Base-by-base conservation (phyloP, 1,140 invertebrate species). In the Spodoptera frugiperda region DNA sequence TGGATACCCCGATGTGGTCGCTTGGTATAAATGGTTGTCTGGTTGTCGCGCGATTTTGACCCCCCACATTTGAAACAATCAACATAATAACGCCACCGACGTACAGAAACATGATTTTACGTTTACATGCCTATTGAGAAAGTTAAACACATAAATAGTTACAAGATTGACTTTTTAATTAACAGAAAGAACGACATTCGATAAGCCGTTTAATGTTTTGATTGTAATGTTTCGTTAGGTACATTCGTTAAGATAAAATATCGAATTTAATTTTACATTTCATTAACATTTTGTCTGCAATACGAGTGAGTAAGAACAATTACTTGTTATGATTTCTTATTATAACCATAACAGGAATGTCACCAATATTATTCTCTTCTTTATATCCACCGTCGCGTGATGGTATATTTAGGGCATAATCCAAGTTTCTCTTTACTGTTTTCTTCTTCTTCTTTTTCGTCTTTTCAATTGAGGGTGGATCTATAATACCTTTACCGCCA, bases 401-500 rank as follows among this genome's bases (percentile, higher is more conserved):
- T 39, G 3, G 5, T 59, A 2, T 63, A 8, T 2, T 10, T 19
- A 5, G 5, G 9, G 25, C 6, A n/a, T 3, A 17, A 3, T 19
- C 25, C 33, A 11, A 17, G 6, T 48, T 19, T 25, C 9, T 14
- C 21, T 12, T 2, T 54, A 15, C 65, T 76, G 82, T 78, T 78
- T 81, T 76, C 30, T 65, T 80, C 14, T 83, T 81, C 67, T 79
- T 57, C 33, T 82, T 82, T 19, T 77, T 80, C 33, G 6, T 30
- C 25, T 77, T 82, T 51, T 61, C 44, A 19, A 72, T 46, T 17
- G 74, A 15, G 14, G 11, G n/a, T n/a, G n/a, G n/a, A n/a, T n/a
- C 53, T 11, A 85, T 71, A 8, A 92, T 76, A 8, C 91, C 91
- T 83, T 88, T 77, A 1, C 90, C 90, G 3, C 89, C 90, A 67